phyloP scores from a whole-genome alignment of 2,888 invertebrate genomes.

The Fabriciana adippe region DNA sequence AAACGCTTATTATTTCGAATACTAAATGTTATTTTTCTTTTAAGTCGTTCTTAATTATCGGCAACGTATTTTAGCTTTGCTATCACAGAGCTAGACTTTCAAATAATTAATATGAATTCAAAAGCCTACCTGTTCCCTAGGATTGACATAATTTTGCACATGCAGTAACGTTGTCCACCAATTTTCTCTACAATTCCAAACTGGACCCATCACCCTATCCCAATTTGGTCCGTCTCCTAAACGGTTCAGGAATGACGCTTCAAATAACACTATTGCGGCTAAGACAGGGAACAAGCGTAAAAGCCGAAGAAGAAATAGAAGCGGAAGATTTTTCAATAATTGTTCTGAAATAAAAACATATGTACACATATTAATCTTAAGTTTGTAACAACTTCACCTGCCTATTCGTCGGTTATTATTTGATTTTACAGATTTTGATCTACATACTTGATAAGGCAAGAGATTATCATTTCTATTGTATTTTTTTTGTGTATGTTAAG shows the following conservation, averaged over 20 bases:
- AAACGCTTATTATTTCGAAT: too few species aligned
- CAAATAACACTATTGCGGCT: constrained; percentile 54
- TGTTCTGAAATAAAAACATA: constrained; percentile 48
- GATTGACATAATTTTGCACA: constrained; percentile 59
- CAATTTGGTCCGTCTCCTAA: constrained; percentile 58
- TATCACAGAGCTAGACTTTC: neutral
- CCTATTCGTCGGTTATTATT: too few species aligned
- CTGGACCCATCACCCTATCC: constrained; percentile 41
- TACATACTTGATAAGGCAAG: too few species aligned
- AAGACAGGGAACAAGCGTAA: constrained; percentile 62
- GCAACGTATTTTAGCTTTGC: too few species aligned
- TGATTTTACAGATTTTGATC: too few species aligned
- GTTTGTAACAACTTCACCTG: too few species aligned
- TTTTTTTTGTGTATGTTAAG: too few species aligned
- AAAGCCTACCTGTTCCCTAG: constrained; percentile 48
- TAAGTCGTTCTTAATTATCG: too few species aligned
- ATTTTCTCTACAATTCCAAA: constrained; percentile 54
- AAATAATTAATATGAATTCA: neutral
- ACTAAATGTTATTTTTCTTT: too few species aligned
- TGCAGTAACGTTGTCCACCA: constrained; percentile 67
- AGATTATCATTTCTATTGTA: too few species aligned
- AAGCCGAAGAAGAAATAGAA: constrained; percentile 62
- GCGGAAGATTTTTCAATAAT: constrained; percentile 55
- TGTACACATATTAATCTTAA: too few species aligned
- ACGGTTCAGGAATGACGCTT: constrained; percentile 54